phyloP scores from a whole-genome alignment of 2,888 invertebrate species.

The Horisme vitalbata region DNA sequence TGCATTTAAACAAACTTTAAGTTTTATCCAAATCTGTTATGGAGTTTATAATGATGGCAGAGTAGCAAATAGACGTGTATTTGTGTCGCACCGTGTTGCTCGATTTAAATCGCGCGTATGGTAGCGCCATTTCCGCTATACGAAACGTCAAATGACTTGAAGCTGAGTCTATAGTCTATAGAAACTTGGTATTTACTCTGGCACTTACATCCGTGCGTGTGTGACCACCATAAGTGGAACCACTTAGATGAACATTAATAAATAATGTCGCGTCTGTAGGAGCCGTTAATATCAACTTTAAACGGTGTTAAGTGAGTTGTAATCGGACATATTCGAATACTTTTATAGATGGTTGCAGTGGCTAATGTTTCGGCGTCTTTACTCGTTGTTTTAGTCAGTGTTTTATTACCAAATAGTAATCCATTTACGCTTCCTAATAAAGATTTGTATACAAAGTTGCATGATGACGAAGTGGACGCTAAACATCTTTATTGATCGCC shows the following conservation, averaged over 20 bases:
- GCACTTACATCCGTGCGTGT: constrained; percentile 41
- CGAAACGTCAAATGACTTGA: neutral
- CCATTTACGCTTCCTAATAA: constrained; percentile 15
- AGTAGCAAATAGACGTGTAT: no score
- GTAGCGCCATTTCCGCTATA: neutral
- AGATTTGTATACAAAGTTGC: neutral
- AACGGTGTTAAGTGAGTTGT: constrained; percentile 55
- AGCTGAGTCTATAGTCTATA: neutral
- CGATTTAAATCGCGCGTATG: neutral
- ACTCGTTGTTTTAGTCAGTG: constrained; percentile 4
- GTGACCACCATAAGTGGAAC: constrained; percentile 64
- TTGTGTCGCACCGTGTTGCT: neutral
- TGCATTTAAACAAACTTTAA: no score
- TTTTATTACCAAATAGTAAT: constrained; percentile 9
- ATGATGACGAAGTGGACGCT: no score
- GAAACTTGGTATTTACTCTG: constrained; percentile 40
- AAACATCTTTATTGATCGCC: no score
- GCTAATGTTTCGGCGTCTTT: constrained; percentile 19
- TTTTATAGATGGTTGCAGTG: constrained; percentile 35
- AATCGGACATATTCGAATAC: constrained; percentile 44
- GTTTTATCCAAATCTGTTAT: no score
- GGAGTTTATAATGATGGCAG: no score
- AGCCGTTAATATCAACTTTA: constrained; percentile 62
- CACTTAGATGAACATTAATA: constrained; percentile 67
- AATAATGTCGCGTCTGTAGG: constrained; percentile 59